Base-by-base conservation (phyloP, 2,888 invertebrate species). In the Deilephila porcellus region DNA sequence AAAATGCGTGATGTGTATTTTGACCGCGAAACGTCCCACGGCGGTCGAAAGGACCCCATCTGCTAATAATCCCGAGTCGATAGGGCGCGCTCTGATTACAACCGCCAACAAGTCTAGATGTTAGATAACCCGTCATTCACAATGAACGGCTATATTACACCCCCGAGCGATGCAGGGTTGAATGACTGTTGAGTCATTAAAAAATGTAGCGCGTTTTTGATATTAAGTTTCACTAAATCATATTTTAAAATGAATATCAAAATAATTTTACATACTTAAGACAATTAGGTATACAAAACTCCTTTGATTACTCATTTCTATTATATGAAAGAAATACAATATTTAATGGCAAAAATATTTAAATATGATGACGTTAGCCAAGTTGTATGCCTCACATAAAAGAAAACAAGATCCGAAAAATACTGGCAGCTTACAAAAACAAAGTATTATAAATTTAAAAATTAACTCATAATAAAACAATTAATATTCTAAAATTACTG, bases 51-150 rank as follows among this genome's bases (percentile, higher is more conserved):
- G 75, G 73, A 78, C 79, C 85, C 83, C 79, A 77, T 76, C 76
- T 75, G 79, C 76, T 81, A 81, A 83, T 85, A 87, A 87, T 85
- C 82, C 81, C 25, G 83, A 81, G 79, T 81, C 81, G 87, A 85
- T 83, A 81, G 80, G 81, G 82, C 79, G 77, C 74, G 72, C 71
- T 75, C 71, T 90, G 89, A 92, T 92, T 91, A 90, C 90, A 76
- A 85, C 83, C 82, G 80, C 85, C 83, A 85, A 90, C 88, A 88
- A 90, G 90, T 90, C 91, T 91, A 92, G 92, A 93, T 93, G 86
- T 82, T 75, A 80, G 92, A 93, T 93, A 93, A 92, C 91, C 91
- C 71, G 77, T 72, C 79, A 79, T 77, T 78, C 81, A 84, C 84
- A 83, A 83, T 82, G 77, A 78, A 71, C 74, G 85, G 89, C 85